A percentile compares a stretch with the other conserved stretches of the same genome.
Evolutionary conservation across 2,888 invertebrate genomes (phyloP).

Genomic region (Pollenia angustigena): DNA sequence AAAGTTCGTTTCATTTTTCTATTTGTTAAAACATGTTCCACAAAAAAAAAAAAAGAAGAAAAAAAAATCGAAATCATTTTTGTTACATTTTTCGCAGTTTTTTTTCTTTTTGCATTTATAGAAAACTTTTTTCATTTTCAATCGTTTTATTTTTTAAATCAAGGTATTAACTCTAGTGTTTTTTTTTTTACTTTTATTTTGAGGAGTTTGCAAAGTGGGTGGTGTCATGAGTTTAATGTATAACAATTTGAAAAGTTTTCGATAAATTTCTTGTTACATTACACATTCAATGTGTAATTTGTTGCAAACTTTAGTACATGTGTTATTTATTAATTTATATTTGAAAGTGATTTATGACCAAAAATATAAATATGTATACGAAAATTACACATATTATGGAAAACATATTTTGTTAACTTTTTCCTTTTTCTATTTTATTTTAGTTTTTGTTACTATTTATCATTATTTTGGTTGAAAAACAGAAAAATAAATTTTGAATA

Average conservation of each 20-base stretch:
- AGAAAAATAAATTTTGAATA: constrained; percentile 3
- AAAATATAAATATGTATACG: constrained; percentile 10
- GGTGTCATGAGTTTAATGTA: constrained; percentile 64
- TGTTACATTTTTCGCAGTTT: neutral
- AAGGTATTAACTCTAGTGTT: constrained; percentile 37
- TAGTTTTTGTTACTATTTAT: neutral
- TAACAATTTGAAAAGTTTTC: constrained; percentile 67
- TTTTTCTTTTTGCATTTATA: neutral
- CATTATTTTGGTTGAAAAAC: constrained; percentile 6
- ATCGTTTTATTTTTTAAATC: constrained; percentile 53
- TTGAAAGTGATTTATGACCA: constrained; percentile 53
- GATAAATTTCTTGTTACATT: constrained; percentile 62
- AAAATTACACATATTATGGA: constrained; percentile 31
- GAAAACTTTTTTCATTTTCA: neutral
- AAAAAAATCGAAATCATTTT: constrained; percentile 18
- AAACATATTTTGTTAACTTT: neutral
- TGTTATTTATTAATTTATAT: constrained; percentile 62
- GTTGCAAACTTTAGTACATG: constrained; percentile 58
- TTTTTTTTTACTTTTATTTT: neutral
- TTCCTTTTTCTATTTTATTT: neutral
- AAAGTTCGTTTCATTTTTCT: constrained; percentile 49
- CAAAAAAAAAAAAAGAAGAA: neutral
- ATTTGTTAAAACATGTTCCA: constrained; percentile 17
- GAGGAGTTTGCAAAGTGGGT: constrained; percentile 23
- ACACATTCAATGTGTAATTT: constrained; percentile 62